Percentiles rank a stretch among this genome's conserved stretches.
Conservation (phyloP, 2,888 invertebrate genomes). For the Pandemis heparana region DNA sequence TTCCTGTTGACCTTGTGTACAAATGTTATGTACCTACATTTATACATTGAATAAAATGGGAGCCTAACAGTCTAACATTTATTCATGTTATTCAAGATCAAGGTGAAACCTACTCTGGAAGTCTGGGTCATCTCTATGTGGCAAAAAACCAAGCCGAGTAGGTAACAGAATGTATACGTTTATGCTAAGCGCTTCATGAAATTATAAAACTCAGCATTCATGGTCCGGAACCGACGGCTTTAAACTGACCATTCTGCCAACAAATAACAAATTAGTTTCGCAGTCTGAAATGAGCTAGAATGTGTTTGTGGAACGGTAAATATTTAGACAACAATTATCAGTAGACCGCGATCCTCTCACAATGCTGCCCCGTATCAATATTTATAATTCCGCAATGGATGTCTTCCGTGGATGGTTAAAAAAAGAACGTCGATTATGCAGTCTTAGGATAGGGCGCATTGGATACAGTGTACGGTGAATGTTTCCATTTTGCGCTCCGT, state of each 20-base stretch:
- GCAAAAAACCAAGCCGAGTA: neutral
- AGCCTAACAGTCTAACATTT: constrained; percentile 27
- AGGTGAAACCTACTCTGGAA: constrained; percentile 8
- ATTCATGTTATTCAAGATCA: constrained; percentile 10
- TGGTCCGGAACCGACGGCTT: neutral
- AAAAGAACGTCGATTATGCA: neutral
- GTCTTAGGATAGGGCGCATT: constrained; percentile 50
- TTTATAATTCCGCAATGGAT: constrained; percentile 19
- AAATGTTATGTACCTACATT: constrained; percentile 32
- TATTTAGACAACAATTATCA: constrained; percentile 82
- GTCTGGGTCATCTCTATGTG: neutral
- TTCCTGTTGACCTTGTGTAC: constrained; percentile 41
- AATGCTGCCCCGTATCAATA: constrained; percentile 52
- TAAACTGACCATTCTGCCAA: constrained; percentile 37
- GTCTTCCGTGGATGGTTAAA: constrained; percentile 51
- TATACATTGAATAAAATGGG: constrained; percentile 34
- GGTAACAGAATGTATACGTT: neutral
- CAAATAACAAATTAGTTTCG: constrained; percentile 58
- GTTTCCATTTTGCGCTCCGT: constrained; percentile 39
- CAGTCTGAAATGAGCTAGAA: constrained; percentile 63
- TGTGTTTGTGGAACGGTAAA: constrained; percentile 72
- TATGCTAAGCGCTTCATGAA: neutral
- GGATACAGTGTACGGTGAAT: constrained; percentile 48
- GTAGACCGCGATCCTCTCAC: constrained; percentile 68
- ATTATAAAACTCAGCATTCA: neutral